Base-by-base conservation (phyloP, 2,888 invertebrate species). In the Agonopterix arenella region DNA sequence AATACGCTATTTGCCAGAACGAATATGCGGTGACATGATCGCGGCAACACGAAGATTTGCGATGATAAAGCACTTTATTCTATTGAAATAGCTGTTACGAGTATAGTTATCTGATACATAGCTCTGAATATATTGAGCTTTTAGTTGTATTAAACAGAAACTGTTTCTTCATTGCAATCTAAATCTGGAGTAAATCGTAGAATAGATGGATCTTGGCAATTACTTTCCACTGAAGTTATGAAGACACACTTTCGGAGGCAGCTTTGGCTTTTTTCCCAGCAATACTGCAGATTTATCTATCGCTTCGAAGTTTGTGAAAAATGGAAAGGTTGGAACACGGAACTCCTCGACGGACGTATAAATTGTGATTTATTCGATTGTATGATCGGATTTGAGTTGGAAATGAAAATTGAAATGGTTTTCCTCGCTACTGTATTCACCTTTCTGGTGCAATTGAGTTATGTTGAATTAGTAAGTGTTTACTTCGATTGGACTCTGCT, bases 1-100 rank as follows among this genome's bases (percentile, higher is more conserved):
- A 76, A 76, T 73, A 70, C 63, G 70, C 64, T 64, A 71, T 80
- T 76, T 73, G 66, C 61, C 59, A 69, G 56, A 70, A 70, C 65
- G 72, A 73, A 76, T 69, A 70, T 68, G 66, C 66, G 61, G 57
- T 63, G 68, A 66, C 56, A 55, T 56, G 53, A 59, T 54, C 55
- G 46, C 45, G 49, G 40, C 59, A 53, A 62, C 58, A 59, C 61
- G 59, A 59, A 57, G 52, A 57, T 58, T 58, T 57, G 56, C 48
- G 48, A 50, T 53, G 53, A 55, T 55, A 55, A 50, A 49, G 51
- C 44, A 45, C 48, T 53, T 51, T 44, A 28, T 49, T 44, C 36
- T 46, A 48, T 52, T 52, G 41, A 52, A 49, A 57, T 36, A 44
- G 50, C 51, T 51, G 48, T 49, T 50, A 40, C 11, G 41, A 48